Percentiles rank a stretch among this genome's conserved stretches.
These are phyloP conservation scores for Bruchidius siliquastri DNA, from an alignment of 2,888 invertebrate genomes.

Conservation along the genomic window DNA sequence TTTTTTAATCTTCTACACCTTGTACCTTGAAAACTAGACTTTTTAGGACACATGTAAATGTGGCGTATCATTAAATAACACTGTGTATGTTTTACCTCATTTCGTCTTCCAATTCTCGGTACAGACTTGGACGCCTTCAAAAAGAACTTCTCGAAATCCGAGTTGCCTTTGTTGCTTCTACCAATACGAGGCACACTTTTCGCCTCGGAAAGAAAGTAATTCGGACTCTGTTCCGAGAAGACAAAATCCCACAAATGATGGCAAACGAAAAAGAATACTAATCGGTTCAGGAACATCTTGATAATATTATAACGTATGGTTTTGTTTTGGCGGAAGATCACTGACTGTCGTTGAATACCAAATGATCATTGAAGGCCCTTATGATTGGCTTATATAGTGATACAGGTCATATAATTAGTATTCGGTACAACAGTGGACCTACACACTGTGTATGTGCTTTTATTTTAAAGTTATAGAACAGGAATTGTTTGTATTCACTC, in stretches of 20 bases:
- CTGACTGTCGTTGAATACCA: neutral
- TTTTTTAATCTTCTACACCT: too few species aligned
- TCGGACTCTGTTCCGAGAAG: slow-evolving; percentile 12
- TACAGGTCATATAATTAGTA: neutral
- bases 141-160: slow-evolving; percentile 45
- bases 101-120: slow-evolving; percentile 47
- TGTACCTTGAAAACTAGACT: too few species aligned
- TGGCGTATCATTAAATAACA: too few species aligned
- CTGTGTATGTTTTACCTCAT: slow-evolving; percentile 26
- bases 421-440: neutral
- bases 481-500: neutral
- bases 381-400: neutral
- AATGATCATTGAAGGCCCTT: neutral
- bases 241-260: neutral
- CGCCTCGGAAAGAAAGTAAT: slow-evolving; percentile 40
- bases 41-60: too few species aligned
- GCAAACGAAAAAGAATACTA: neutral
- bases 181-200: slow-evolving; percentile 44
- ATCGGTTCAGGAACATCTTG: neutral
- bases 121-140: slow-evolving; percentile 50
- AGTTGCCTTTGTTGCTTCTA: slow-evolving; percentile 33
- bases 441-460: neutral
- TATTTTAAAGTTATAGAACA: neutral
- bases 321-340: neutral
- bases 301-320: neutral